Evolutionary conservation across 2,113 vertebrate species (phyloP).

Genomic region (Urocolius indicus): DNA sequence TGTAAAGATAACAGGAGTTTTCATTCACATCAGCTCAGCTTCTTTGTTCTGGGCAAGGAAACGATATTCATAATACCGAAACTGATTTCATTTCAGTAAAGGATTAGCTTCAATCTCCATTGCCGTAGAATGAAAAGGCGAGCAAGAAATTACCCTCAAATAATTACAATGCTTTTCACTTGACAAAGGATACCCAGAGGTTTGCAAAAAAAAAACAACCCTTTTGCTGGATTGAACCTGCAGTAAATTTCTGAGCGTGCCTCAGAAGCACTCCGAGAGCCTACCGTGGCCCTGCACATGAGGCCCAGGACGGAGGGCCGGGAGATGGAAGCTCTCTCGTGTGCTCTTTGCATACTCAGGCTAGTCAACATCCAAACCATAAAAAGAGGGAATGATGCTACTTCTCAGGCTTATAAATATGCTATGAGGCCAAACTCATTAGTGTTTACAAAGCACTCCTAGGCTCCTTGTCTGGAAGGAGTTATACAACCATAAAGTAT

Average conservation of each 20-base stretch:
- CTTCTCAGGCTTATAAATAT: conserved; percentile 49
- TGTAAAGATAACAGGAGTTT: conserved; percentile 55
- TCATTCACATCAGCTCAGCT: conserved; percentile 26
- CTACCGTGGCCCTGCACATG: neutral
- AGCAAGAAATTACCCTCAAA: conserved; percentile 11
- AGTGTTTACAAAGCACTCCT: conserved; percentile 50
- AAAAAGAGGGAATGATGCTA: conserved; percentile 12
- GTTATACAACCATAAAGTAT: conserved; percentile 60
- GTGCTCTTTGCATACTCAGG: neutral
- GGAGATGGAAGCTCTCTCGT: neutral
- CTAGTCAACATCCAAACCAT: conserved; percentile 17
- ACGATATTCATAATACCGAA: conserved; percentile 22
- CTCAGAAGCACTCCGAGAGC: conserved; percentile 1
- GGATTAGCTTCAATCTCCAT: conserved; percentile 46
- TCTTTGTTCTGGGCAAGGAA: conserved; percentile 51
- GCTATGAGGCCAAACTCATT: conserved; percentile 56
- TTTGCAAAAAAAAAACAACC: neutral
- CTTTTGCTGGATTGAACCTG: neutral
- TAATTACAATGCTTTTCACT: neutral
- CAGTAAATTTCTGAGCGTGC: conserved; percentile 8
- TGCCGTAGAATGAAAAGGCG: conserved; percentile 1
- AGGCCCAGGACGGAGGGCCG: neutral
- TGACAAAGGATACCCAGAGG: conserved; percentile 19
- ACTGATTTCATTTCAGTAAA: conserved; percentile 38
- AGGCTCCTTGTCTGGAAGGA: conserved; percentile 45